Base-by-base conservation (phyloP, 2,888 invertebrate genomes). In the Atherix ibis region DNA sequence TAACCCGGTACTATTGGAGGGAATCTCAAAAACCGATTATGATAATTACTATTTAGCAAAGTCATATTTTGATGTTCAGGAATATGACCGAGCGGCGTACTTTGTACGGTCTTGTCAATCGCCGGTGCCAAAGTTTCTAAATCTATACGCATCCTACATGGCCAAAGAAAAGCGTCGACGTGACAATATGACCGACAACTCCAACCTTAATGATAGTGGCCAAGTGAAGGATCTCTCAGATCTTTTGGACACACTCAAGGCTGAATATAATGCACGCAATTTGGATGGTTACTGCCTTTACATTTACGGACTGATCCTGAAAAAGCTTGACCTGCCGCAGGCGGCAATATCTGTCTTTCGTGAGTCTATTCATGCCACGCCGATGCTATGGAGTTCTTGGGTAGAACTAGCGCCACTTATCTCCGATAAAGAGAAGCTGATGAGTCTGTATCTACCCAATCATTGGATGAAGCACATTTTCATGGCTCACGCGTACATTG, bases 391-490 rank as follows among this genome's bases (percentile, higher is more conserved):
- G 97, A 80, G 88, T 27, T 83, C 94, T 0, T 98, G 97, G 88
- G 67, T 87, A 22, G 94, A 95, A 56, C 63, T 98, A 10, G 81
- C 89, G 0, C 73, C 80, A 6, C 63, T 97, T 2, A 76, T 95
- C 34, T 73, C 76, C 41, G 83, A 85, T 48, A 78, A 79, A 57
- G 82, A 84, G 48, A 81, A 78, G 32, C 52, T 81, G 14, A 67
- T 73, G 38, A 65, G 68, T 3, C 53, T 77, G 4, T 67, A 70
- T 37, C 56, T 81, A 27, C 91, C 92, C 0, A 74, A 78, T 44
- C 89, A 91, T 58, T 97, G 95, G 95, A 88, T 95, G 70, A 81
- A 82, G 57, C 73, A 84, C 44, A 83, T 97, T 52, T 97, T 95
- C 58, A 66, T 83, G 39, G 92, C 82, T 0, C 85, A 91, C 55